Conservation (phyloP, 2,113 vertebrate species). For the Noctilio leporinus region DNA sequence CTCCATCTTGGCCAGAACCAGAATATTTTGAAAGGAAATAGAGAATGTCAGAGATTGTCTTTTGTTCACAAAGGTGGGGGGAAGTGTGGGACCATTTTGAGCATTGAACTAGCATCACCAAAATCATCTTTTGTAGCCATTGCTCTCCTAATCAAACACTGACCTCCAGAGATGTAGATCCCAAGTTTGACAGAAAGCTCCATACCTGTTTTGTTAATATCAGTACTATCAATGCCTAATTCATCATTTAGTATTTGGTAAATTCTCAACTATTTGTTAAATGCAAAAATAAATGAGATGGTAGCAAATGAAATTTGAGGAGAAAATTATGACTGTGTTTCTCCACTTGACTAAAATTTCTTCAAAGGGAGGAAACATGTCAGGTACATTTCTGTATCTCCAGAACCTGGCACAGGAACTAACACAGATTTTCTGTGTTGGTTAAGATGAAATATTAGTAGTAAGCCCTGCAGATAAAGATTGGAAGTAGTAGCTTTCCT, state of each 20-base stretch:
- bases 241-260: not conserved
- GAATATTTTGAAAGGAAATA: too few species aligned
- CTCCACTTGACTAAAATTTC: not conserved
- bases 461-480: not conserved
- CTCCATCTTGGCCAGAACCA: too few species aligned
- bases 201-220: not conserved
- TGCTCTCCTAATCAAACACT: not conserved
- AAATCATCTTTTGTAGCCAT: not conserved
- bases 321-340: not conserved
- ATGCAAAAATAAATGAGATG: not conserved
- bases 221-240: not conserved
- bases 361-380: not conserved
- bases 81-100: not conserved
- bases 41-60: too few species aligned
- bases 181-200: not conserved
- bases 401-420: not conserved
- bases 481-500: not conserved
- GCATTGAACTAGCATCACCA: not conserved
- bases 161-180: not conserved
- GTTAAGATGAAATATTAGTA: not conserved
- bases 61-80: not conserved
- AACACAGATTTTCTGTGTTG: not conserved
- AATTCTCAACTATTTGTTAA: not conserved
- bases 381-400: not conserved
- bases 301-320: not conserved